A percentile compares a stretch with the other conserved stretches of the same genome.
Conservation (phyloP, 2,888 invertebrate genomes). For the Phania funesta region DNA sequence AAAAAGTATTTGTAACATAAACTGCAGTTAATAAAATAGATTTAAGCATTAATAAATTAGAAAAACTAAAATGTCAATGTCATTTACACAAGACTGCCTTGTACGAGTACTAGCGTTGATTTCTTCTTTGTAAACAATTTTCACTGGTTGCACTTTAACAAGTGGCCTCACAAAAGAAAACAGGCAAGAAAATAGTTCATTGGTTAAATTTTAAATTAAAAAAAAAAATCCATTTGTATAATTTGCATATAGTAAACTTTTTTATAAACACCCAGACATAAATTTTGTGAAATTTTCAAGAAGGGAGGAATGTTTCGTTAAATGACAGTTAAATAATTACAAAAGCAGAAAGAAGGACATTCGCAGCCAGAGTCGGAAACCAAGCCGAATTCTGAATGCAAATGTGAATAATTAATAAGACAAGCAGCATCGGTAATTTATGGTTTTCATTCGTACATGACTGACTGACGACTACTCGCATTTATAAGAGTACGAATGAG, state of each 20-base stretch:
- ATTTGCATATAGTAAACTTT: slow-evolving; percentile 61
- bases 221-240: slow-evolving; percentile 24
- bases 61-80: not conserved
- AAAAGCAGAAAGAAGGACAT: slow-evolving; percentile 70
- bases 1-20: slow-evolving; percentile 6
- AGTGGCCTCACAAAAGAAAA: slow-evolving; percentile 44
- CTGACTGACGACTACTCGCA: too few relatives aligned
- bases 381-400: slow-evolving; percentile 22
- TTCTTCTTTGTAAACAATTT: slow-evolving; percentile 46
- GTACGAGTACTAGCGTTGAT: not conserved
- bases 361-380: slow-evolving; percentile 40
- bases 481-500: not conserved
- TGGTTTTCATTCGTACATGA: slow-evolving; percentile 67
- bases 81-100: not conserved
- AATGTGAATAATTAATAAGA: slow-evolving; percentile 78
- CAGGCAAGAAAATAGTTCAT: slow-evolving; percentile 14
- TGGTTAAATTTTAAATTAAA: slow-evolving; percentile 50
- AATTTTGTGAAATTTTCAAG: slow-evolving; percentile 1
- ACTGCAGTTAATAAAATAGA: slow-evolving; percentile 23
- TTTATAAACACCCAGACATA: not conserved
- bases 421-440: slow-evolving; percentile 74
- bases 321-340: slow-evolving; percentile 71
- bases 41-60: not conserved
- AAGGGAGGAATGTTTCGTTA: slow-evolving; percentile 51
- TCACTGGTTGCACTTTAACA: slow-evolving; percentile 73